Base-by-base conservation (phyloP, 2,113 vertebrate genomes). In the Sardina pilchardus region DNA sequence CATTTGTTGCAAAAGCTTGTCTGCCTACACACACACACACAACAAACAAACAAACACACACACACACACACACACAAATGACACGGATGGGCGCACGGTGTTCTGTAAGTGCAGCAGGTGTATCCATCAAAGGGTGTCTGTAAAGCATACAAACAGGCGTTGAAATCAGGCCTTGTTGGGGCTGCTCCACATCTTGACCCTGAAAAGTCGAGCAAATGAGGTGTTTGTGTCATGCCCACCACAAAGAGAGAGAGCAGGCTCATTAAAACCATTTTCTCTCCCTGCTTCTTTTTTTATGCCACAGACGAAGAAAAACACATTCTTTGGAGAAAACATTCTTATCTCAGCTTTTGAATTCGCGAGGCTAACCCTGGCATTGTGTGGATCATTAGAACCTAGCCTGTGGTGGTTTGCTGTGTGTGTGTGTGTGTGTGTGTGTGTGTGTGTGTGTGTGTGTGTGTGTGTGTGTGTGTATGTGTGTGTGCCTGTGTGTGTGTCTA, bases 311-410 rank as follows among this genome's bases (percentile, higher is more conserved):
- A 81, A 82, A 85, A 84, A 81, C 42, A 36, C 48, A 81, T 63
- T 84, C 36, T 82, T 81, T 85, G 59, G 36, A 80, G 48, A 84
- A 85, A 86, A 83, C 83, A 81, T 21, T 50, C 71, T 84, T 82
- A 63, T 88, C 87, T 82, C 16, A 10, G 43, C 71, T 43, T 45
- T 26, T 82, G 59, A 53, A 42, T 85, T 53, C 84, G 82, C 59
- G 34, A 8, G 82, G 44, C 84, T 87, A 84, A 67, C 81, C 50
- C 82, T 48, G 42, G 36, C 81, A 53, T 88, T 88, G 82, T 87
- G 82, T 47, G 24, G 82, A 90, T 88, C 88, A 80, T 91, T 88
- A 89, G 81, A 86, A 30, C 56, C 82, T 78, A 81, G 87, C 83
- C 85, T 44, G 80, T 81, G 53, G 85, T 86, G 86, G 87, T 86